Evolutionary conservation across 2,888 invertebrate species (phyloP).

Genomic region (Netelia virgata): DNA sequence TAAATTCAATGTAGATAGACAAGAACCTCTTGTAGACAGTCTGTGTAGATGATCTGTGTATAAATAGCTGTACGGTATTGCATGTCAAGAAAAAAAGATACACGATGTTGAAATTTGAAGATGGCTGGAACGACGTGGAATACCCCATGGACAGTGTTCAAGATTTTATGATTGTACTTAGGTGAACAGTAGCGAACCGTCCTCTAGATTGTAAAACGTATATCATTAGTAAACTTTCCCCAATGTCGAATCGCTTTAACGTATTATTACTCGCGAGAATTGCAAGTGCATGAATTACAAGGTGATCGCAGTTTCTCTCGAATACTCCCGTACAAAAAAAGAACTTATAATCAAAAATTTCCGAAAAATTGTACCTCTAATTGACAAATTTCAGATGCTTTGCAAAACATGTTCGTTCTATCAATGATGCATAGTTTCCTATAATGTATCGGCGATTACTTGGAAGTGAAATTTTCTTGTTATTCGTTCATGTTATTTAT

Average conservation of each 20-base stretch:
- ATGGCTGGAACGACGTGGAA: too few species aligned
- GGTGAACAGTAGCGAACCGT: conserved; percentile 59
- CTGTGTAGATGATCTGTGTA: conserved; percentile 15
- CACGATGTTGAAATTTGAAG: too few species aligned
- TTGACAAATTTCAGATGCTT: conserved; percentile 29
- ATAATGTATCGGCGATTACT: conserved; percentile 25
- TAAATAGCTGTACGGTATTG: conserved; percentile 6
- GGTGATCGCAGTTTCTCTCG: conserved; percentile 9
- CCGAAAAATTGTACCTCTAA: conserved; percentile 22
- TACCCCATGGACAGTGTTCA: conserved; percentile 23
- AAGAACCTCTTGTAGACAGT: conserved; percentile 6
- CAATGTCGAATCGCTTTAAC: conserved; percentile 10
- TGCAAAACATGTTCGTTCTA: conserved; percentile 37
- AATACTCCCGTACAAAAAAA: conserved; percentile 15
- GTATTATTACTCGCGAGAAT: conserved; percentile 12
- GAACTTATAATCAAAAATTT: conserved; percentile 38
- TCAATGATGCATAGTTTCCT: conserved; percentile 27
- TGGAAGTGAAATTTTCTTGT: conserved; percentile 16
- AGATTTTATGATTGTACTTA: conserved; percentile 48
- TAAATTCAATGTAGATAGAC: conserved; percentile 40
- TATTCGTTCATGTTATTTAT: not conserved
- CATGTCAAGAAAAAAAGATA: too few species aligned
- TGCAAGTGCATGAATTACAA: conserved; percentile 19
- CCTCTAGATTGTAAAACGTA: conserved; percentile 46
- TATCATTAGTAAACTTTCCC: conserved; percentile 3